Conservation (phyloP, 2,888 invertebrate genomes). For the Cheilosia pagana region DNA sequence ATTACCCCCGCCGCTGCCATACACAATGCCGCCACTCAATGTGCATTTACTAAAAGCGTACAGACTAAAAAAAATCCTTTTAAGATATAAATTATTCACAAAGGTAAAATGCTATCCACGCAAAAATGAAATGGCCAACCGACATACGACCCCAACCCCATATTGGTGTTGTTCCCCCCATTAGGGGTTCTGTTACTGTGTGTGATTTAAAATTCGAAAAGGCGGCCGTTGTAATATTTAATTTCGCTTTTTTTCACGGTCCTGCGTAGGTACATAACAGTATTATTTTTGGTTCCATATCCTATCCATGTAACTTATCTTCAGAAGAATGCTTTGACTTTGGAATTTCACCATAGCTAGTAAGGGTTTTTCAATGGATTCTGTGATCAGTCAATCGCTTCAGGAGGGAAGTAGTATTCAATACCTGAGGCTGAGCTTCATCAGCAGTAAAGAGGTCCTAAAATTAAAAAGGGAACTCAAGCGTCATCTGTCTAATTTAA, state of each 20-base stretch:
- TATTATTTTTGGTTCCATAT: no score
- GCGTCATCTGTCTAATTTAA: no score
- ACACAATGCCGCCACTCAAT: slow-evolving; percentile 67
- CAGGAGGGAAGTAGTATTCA: no score
- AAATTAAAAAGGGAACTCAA: no score
- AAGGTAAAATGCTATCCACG: slow-evolving; percentile 73
- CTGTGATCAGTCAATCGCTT: no score
- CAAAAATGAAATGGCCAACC: slow-evolving; percentile 74
- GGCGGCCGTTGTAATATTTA: slow-evolving; percentile 57
- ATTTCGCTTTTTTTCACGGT: slow-evolving; percentile 7
- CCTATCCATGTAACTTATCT: no score
- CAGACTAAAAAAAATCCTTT: slow-evolving; percentile 72
- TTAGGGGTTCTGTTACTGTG: slow-evolving; percentile 55
- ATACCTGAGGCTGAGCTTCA: no score
- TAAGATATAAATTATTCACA: slow-evolving; percentile 75
- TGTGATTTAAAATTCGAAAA: slow-evolving; percentile 72
- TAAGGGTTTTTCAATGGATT: no score
- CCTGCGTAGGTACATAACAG: neutral
- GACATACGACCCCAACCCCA: slow-evolving; percentile 2
- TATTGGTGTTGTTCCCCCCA: slow-evolving; percentile 6
- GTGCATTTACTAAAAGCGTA: slow-evolving; percentile 71
- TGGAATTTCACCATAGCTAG: no score
- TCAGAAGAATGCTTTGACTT: no score
- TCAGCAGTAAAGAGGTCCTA: no score
- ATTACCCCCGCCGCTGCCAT: slow-evolving; percentile 49